Conservation (phyloP, 2,888 invertebrate genomes). For the Julus scandinavius region DNA sequence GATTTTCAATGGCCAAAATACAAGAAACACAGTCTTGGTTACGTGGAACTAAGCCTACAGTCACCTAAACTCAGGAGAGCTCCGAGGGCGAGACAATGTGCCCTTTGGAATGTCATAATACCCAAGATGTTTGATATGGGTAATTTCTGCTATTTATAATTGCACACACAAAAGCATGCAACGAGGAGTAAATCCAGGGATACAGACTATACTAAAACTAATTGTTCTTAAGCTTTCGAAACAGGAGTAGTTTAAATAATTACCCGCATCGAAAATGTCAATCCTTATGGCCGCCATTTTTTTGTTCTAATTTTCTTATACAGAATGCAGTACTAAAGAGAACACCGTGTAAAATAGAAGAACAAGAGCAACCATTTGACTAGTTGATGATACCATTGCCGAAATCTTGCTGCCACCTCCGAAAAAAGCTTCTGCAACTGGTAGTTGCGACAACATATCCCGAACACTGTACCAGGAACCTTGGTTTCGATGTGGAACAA, state of each 20-base stretch:
- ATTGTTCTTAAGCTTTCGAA: too few relatives aligned
- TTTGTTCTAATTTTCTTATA: neutral
- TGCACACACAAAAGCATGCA: too few relatives aligned
- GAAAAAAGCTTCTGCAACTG: constrained; percentile 48
- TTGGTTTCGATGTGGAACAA: constrained; percentile 56
- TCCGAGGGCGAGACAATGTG: constrained; percentile 48
- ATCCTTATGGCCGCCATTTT: neutral
- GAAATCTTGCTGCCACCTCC: constrained; percentile 37
- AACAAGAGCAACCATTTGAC: neutral
- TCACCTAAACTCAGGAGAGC: neutral
- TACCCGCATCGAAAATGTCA: neutral
- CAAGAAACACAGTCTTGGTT: constrained; percentile 9
- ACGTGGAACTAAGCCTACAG: constrained; percentile 4
- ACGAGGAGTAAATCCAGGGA: too few relatives aligned
- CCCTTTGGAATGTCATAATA: constrained; percentile 45
- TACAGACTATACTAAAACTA: too few relatives aligned
- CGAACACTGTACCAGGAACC: constrained; percentile 56
- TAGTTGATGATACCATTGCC: constrained; percentile 25
- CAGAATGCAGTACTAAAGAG: neutral
- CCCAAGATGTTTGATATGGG: constrained; percentile 43
- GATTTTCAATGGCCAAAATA: constrained; percentile 49
- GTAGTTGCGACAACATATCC: constrained; percentile 53
- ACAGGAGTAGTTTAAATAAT: too few relatives aligned
- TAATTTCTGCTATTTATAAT: neutral
- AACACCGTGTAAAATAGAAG: neutral